Evolutionary conservation across 2,888 invertebrate species (phyloP).

Genomic region (Amphipoea lucens): DNA sequence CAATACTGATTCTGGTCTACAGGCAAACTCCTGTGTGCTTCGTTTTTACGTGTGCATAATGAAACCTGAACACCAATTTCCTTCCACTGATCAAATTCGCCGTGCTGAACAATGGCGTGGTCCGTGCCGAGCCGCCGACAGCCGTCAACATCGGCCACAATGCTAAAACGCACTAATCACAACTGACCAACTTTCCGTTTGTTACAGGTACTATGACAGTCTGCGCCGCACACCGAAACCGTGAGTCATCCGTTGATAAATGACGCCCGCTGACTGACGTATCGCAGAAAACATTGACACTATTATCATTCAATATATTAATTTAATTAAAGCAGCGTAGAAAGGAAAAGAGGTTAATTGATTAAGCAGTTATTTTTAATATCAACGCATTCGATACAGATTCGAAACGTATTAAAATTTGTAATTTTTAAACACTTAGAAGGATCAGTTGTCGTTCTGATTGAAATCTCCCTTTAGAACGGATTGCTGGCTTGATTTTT

Average conservation of each 20-base stretch:
- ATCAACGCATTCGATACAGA: constrained; percentile 34
- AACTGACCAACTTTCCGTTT: constrained; percentile 78
- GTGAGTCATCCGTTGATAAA: constrained; percentile 85
- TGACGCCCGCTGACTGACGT: constrained; percentile 81
- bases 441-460: constrained; percentile 41
- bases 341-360: constrained; percentile 58
- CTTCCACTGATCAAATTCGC: constrained; percentile 52
- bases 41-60: constrained; percentile 42
- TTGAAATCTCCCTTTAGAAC: constrained; percentile 31
- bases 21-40: constrained; percentile 20
- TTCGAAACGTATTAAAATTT: constrained; percentile 23
- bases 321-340: constrained; percentile 54
- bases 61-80: constrained; percentile 56
- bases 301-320: constrained; percentile 65
- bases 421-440: constrained; percentile 16
- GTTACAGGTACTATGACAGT: constrained; percentile 88
- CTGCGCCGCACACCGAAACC: constrained; percentile 81
- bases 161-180: constrained; percentile 68
- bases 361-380: constrained; percentile 49
- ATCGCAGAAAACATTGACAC: constrained; percentile 67
- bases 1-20: constrained; percentile 20
- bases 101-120: constrained; percentile 51
- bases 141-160: constrained; percentile 54
- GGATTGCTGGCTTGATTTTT: constrained; percentile 29
- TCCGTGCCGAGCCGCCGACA: constrained; percentile 46